Conservation (phyloP, 2,888 invertebrate genomes). For the Tiphia femorata region DNA sequence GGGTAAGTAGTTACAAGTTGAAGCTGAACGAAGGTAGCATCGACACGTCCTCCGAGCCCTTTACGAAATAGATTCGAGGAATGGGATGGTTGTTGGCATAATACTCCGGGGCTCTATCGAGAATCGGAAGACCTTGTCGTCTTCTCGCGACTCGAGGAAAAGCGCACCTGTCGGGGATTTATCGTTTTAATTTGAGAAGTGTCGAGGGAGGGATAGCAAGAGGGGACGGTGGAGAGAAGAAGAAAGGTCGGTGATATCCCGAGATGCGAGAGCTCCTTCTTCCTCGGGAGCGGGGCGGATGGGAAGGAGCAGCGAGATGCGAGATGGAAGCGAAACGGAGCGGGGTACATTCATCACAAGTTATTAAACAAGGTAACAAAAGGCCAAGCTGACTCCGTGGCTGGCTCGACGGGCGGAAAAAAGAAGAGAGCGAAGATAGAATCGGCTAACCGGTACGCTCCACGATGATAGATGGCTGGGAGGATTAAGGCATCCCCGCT, state of each 20-base stretch:
- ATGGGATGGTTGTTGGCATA: too few species aligned
- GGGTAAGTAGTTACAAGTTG: too few species aligned
- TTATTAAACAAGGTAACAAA: constrained; percentile 68
- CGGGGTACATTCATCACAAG: constrained; percentile 66
- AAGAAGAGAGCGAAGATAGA: constrained; percentile 64
- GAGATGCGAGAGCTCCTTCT: constrained; percentile 24
- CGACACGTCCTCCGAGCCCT: too few species aligned
- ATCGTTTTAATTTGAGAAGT: constrained; percentile 56
- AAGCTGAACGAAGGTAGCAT: too few species aligned
- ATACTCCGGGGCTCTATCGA: too few species aligned
- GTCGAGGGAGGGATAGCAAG: too few species aligned
- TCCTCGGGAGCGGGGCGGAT: constrained; percentile 12
- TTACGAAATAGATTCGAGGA: too few species aligned
- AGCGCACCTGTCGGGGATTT: constrained; percentile 35
- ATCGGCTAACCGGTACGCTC: constrained; percentile 65
- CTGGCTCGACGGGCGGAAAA: constrained; percentile 46
- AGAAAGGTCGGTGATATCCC: constrained; percentile 35
- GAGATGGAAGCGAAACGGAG: constrained; percentile 39
- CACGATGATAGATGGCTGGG: constrained; percentile 64
- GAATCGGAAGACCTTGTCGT: too few species aligned
- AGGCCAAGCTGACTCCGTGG: constrained; percentile 54
- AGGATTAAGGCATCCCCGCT: constrained; percentile 59
- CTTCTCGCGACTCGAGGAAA: too few species aligned
- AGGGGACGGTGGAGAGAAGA: constrained; percentile 25
- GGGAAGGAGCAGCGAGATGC: constrained; percentile 23